Evolutionary conservation across 2,797 vertebrate genomes (phyloP), one percentile per base, ranked within the genome.

Genomic region (Rhodeus uyekii): DNA sequence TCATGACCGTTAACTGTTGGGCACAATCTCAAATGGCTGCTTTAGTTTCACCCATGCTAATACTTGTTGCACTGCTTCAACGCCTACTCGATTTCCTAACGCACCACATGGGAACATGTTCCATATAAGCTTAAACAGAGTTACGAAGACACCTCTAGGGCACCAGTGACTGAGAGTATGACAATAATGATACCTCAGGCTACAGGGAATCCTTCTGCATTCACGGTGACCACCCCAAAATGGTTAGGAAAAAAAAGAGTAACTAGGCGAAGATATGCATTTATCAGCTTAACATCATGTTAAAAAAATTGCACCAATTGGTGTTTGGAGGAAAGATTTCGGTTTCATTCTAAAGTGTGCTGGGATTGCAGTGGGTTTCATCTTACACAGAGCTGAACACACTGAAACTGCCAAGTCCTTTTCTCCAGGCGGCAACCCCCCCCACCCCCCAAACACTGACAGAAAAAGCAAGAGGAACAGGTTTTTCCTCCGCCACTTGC

Each of bases 391-490:
- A 83, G 79, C 63, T 76, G 73, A 72, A 81, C 61, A 53, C 76
- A 80, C 76, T 79, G 86, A 89, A 87, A 88, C 84, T 84, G 39
- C 76, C 46, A 42, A 71, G 19, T 55, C 83, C 73, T 82, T 76
- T 81, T 76, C 61, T 55, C 46, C 34, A 0, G 32, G 50, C 29
- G 1, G 5, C 44, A 9, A 18, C n/a, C 69, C 12, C 76, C 85
- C 80, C 81, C 68, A 82, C 83, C 81, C 84, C 72, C 86, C 82
- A 65, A 86, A 80, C 74, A 69, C 81, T 77, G 75, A 85, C 82
- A 86, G 86, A 87, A 88, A 85, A 90, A 94, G 90, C 93, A 90
- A 90, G 93, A 93, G 91, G 86, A 94, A 95, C 94, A 90, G 93
- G 94, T 95, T 95, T 93, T 88, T 87, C 90, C 87, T 90, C 87